Conservation (phyloP, 2,113 vertebrate genomes). For the Macaca mulatta region DNA sequence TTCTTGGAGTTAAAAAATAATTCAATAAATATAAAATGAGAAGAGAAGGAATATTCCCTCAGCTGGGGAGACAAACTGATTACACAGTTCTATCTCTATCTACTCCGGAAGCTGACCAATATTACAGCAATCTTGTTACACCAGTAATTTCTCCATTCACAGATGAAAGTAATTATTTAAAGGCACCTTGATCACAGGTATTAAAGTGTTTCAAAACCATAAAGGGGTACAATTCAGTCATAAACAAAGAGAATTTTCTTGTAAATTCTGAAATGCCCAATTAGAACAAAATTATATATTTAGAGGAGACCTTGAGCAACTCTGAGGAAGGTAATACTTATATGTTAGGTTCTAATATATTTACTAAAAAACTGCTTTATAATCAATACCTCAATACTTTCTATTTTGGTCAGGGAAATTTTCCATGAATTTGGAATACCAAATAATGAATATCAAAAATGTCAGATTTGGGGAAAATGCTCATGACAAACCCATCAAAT, state of each 20-base stretch:
- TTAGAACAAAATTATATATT: neutral
- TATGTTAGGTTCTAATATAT: neutral
- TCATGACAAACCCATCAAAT: conserved; percentile 58
- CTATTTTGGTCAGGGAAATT: neutral
- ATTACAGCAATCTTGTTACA: neutral
- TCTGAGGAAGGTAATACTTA: neutral
- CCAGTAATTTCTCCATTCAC: neutral
- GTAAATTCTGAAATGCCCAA: neutral
- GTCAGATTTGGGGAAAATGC: neutral
- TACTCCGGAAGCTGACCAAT: neutral
- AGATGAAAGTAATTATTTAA: conserved; percentile 1
- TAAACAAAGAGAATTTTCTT: neutral
- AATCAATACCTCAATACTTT: neutral
- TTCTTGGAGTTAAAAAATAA: conserved; percentile 31
- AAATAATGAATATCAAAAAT: neutral
- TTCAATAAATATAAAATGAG: neutral
- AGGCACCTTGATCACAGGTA: neutral
- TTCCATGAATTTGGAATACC: neutral
- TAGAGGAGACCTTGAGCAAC: neutral
- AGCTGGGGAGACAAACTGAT: neutral
- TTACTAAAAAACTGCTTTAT: neutral
- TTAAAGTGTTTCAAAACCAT: neutral
- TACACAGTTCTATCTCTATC: neutral
- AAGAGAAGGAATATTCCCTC: neutral
- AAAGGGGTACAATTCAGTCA: neutral